Conservation (phyloP, 1,140 invertebrate genomes). For the Alviniconcha marisindica region DNA sequence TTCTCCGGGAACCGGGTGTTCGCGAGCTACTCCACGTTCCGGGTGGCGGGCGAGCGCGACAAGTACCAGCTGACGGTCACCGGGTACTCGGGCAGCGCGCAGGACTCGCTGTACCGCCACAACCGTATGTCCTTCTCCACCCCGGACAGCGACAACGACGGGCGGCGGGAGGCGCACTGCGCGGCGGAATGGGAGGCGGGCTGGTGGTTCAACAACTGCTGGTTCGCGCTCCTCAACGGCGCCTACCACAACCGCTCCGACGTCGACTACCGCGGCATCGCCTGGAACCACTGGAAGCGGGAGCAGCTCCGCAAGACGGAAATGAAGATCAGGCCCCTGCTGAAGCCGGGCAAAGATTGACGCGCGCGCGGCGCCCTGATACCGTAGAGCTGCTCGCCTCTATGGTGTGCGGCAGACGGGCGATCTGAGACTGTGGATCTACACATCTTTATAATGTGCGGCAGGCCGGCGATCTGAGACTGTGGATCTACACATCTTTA, state of each 20-base stretch:
- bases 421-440: too few relatives aligned
- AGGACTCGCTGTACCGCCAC: conserved; percentile 83
- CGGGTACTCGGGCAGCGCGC: conserved; percentile 76
- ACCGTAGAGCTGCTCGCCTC: too few relatives aligned
- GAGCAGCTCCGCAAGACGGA: conserved; percentile 89
- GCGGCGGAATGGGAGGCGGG: conserved; percentile 79
- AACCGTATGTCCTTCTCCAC: conserved; percentile 85
- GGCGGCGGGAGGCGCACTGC: conserved; percentile 83
- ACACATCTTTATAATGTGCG: too few relatives aligned
- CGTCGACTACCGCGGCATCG: conserved; percentile 89
- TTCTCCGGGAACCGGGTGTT: conserved; percentile 78
- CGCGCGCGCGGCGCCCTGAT: too few relatives aligned
- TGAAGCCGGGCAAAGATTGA: neutral
- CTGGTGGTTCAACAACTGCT: conserved; percentile 85
- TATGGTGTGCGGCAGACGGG: too few relatives aligned
- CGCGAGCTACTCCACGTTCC: conserved; percentile 84
- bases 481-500: too few relatives aligned
- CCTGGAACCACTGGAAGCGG: conserved; percentile 87
- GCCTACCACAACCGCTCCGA: conserved; percentile 86
- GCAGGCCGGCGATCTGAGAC: too few relatives aligned
- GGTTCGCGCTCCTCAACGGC: conserved; percentile 94
- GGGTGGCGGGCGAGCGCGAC: conserved; percentile 81
- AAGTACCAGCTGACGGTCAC: conserved; percentile 82
- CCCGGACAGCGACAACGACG: conserved; percentile 84
- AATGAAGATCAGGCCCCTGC: conserved; percentile 84